phyloP scores from a whole-genome alignment of 2,113 vertebrate genomes.

The Mormoops blainvillei region DNA sequence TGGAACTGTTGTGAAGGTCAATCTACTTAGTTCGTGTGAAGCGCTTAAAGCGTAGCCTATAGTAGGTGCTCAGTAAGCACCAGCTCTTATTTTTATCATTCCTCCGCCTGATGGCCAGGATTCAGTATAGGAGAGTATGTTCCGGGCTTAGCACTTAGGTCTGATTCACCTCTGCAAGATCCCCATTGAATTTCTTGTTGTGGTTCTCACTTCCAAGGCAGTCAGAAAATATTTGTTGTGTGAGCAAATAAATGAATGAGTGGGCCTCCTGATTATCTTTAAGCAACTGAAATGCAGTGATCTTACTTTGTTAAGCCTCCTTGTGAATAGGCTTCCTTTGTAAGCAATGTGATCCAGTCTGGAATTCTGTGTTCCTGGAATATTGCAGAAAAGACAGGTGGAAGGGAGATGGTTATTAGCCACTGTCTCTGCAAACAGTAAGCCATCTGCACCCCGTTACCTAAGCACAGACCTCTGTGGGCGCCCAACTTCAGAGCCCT shows the following conservation, averaged over 20 bases:
- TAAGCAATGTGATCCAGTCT: neutral
- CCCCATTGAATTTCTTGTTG: neutral
- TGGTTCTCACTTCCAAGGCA: neutral
- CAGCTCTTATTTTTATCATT: neutral
- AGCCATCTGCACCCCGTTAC: slow-evolving; percentile 63
- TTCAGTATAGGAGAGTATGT: rapidly evolving
- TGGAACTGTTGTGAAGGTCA: neutral
- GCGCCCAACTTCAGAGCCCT: slow-evolving; percentile 64
- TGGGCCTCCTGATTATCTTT: neutral
- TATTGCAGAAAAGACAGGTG: neutral
- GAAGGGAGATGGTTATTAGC: slow-evolving; percentile 17
- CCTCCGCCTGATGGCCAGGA: neutral
- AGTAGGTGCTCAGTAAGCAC: neutral
- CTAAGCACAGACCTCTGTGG: slow-evolving; percentile 67
- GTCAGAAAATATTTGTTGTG: neutral
- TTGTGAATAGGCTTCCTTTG: neutral
- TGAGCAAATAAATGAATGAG: neutral
- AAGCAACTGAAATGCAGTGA: neutral
- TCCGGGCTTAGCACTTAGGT: neutral
- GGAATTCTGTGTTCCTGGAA: neutral
- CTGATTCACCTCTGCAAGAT: neutral
- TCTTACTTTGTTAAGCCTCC: neutral
- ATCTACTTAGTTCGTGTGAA: neutral
- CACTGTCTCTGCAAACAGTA: slow-evolving; percentile 7
- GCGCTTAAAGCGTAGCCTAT: neutral